These are phyloP conservation scores for Pollachius pollachius DNA, from an alignment of 2,113 vertebrate species.

Conservation along the genomic window DNA sequence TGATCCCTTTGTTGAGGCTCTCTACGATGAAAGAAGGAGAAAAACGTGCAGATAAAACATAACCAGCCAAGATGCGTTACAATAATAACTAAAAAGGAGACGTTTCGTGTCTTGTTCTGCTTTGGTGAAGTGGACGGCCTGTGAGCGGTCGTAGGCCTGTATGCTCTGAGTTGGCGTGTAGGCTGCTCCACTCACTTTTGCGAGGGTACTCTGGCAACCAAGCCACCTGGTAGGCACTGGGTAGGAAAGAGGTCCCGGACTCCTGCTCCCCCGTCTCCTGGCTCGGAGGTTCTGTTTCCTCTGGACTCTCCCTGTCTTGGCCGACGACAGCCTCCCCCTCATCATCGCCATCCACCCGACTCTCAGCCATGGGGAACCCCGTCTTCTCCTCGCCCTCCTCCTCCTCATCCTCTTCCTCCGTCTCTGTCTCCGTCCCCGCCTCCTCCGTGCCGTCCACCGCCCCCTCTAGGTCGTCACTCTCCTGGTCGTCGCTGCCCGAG, in stretches of 20 bases:
- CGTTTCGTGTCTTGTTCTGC: neutral
- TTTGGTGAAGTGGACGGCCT: neutral
- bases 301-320: slow-evolving; percentile 8
- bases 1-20: slow-evolving; percentile 58
- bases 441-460: slow-evolving; percentile 16
- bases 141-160: neutral
- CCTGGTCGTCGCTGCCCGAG: slow-evolving; percentile 47
- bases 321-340: slow-evolving; percentile 10
- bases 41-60: neutral
- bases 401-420: slow-evolving; percentile 25
- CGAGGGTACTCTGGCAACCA: slow-evolving; percentile 48
- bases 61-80: neutral
- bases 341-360: neutral
- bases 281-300: slow-evolving; percentile 9
- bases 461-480: slow-evolving; percentile 24
- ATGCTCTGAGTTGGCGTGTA: too few relatives aligned
- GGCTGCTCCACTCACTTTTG: slow-evolving; percentile 61
- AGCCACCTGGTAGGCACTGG: slow-evolving; percentile 52
- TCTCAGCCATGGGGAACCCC: slow-evolving; percentile 4
- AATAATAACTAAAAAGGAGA: too few relatives aligned
- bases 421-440: slow-evolving; percentile 14
- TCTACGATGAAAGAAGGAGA: slow-evolving; percentile 38
- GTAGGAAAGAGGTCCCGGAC: slow-evolving; percentile 33
- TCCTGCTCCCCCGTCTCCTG: slow-evolving; percentile 30
- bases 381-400: slow-evolving; percentile 13